phyloP scores from a whole-genome alignment of 2,797 vertebrate species.

The Meda fulgida region DNA sequence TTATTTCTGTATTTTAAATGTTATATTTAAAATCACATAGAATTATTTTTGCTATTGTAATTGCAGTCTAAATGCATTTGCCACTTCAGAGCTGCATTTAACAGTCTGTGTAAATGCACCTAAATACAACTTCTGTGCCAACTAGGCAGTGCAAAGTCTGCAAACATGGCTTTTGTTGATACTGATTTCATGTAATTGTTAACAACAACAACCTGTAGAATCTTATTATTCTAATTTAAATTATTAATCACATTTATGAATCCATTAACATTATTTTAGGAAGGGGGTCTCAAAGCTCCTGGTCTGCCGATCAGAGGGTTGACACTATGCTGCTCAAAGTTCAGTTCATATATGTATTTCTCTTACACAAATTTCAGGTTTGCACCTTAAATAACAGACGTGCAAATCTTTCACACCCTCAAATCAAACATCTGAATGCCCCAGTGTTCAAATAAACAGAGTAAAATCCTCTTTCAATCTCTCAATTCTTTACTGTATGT shows the following conservation, averaged over 20 bases:
- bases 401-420: slow-evolving; percentile 30
- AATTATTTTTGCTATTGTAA: not conserved
- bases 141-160: no score
- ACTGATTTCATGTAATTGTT: not conserved
- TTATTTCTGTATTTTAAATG: not conserved
- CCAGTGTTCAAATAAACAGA: slow-evolving; percentile 25
- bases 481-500: slow-evolving; percentile 34
- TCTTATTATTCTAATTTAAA: not conserved
- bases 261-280: not conserved
- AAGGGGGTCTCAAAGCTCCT: not conserved
- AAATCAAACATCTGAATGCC: slow-evolving; percentile 49
- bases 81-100: not conserved
- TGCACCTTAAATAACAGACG: slow-evolving; percentile 34
- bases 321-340: not conserved
- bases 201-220: not conserved
- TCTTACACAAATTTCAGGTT: not conserved
- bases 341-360: not conserved
- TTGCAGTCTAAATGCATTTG: not conserved
- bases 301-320: not conserved
- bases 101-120: not conserved
- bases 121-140: not conserved
- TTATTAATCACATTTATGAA: not conserved
- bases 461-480: slow-evolving; percentile 16
- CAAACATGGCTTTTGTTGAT: not conserved
- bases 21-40: not conserved